Evolutionary conservation across 2,888 invertebrate genomes (phyloP).

Genomic region (Diogma glabrata): DNA sequence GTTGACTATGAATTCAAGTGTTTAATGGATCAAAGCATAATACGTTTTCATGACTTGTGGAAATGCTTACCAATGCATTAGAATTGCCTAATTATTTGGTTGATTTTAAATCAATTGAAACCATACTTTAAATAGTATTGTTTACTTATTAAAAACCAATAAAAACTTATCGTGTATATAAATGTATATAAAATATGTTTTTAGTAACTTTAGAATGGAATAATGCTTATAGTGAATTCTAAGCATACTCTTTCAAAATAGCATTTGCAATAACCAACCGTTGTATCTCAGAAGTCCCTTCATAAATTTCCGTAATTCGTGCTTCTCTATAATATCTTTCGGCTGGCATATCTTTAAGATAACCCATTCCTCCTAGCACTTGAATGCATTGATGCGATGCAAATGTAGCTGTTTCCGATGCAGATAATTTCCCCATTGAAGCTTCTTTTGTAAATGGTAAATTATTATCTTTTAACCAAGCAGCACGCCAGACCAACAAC

Average conservation of each 20-base stretch:
- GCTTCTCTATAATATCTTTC: constrained; percentile 93
- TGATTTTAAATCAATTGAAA: too few species aligned
- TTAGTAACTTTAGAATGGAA: too few species aligned
- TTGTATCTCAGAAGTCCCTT: constrained; percentile 95
- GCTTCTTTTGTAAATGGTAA: constrained; percentile 83
- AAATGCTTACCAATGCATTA: too few species aligned
- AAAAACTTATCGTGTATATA: too few species aligned
- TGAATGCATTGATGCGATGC: constrained; percentile 84
- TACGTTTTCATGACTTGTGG: too few species aligned
- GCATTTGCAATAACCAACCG: constrained; percentile 81
- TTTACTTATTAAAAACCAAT: too few species aligned
- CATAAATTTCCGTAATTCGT: constrained; percentile 94
- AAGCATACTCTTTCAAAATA: constrained; percentile 73
- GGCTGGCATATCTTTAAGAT: constrained; percentile 90
- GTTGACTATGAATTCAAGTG: too few species aligned
- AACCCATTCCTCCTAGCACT: constrained; percentile 84
- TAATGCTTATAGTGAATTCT: too few species aligned
- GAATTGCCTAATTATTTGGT: too few species aligned
- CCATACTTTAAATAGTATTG: too few species aligned
- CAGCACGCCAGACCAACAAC: constrained; percentile 83
- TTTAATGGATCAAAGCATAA: too few species aligned
- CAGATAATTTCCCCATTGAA: constrained; percentile 91
- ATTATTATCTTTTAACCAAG: constrained; percentile 76
- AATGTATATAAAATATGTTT: too few species aligned
- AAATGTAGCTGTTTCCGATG: constrained; percentile 91